Evolutionary conservation across 35 echinoderm and acorn worm species (phyloP), one percentile per base, ranked within the genome.

Genomic region (Lytechinus variegatus): DNA sequence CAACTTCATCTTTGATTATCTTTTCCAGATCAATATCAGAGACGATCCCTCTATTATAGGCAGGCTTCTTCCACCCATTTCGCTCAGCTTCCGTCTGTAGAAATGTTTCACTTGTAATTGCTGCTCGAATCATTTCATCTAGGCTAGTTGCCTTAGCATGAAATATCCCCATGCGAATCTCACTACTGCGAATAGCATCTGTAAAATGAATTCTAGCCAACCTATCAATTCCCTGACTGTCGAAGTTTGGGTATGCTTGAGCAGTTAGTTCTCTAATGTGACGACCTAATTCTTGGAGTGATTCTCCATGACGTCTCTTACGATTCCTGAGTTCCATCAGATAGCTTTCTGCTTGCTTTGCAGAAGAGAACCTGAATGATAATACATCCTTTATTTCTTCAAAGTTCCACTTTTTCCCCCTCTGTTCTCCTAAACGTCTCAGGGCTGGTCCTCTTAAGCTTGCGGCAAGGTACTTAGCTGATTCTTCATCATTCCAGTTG

Each of bases 341-440:
- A 9, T 56, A 9, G 55, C 11, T 56, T 56, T 56, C 55, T 56
- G 55, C 55, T 56, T 87, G 86, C 24, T 87, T 44, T 9, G 24
- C 29, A 27, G 29, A 87, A 27, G 86, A 87, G 24, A 27, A 44
- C 86, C 86, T 87, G 24, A 44, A 44, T 21, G 29, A 87, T 16
- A 27, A 9, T n/a, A 8, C 14, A 27, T 21, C 24, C 86, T 87
- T 87, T 44, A 44, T 44, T 87, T 87, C 24, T 44, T 27, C 29
- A n/a, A 87, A 87, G 86, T n/a, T 44, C 86, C 14, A 96, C 94
- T 92, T 92, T 89, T 9, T 93, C 7, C 16, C 90, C 52, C 90
- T 87, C n/a, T 19, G 28, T 51, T 29, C 29, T 53, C 21, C 12
- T 52, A 44, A 89, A 11, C 2, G 27, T 89, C n/a, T 87, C 57